A percentile compares a stretch with the other conserved stretches of the same genome.
phyloP scores from a whole-genome alignment of 1,140 invertebrate genomes.

The Pinna nobilis region DNA sequence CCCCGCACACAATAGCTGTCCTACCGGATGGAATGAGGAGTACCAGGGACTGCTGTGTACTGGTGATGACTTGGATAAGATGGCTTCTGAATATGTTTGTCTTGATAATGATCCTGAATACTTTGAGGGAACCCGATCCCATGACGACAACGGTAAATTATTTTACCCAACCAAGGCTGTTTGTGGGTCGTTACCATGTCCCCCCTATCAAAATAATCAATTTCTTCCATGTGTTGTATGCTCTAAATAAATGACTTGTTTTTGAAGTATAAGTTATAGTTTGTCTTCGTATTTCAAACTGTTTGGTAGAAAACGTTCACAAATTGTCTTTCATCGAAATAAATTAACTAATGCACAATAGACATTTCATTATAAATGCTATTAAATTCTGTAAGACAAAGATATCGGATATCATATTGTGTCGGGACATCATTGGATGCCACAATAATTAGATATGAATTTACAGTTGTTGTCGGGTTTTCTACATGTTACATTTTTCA shows the following conservation, averaged over 20 bases:
- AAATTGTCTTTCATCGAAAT: too few relatives aligned
- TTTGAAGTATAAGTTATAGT: too few relatives aligned
- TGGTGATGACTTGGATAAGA: not conserved
- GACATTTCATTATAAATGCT: too few relatives aligned
- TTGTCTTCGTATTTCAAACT: too few relatives aligned
- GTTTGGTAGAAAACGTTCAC: too few relatives aligned
- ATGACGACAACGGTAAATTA: slow-evolving; percentile 23
- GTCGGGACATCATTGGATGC: too few relatives aligned
- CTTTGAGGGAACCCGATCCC: not conserved
- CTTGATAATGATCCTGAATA: slow-evolving; percentile 5
- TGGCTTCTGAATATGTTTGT: slow-evolving; percentile 27
- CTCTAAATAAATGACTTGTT: slow-evolving; percentile 9
- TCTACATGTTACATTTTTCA: too few relatives aligned
- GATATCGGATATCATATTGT: too few relatives aligned
- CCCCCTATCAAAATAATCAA: not conserved
- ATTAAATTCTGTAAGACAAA: too few relatives aligned
- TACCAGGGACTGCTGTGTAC: slow-evolving; percentile 20
- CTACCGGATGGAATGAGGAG: slow-evolving; percentile 6
- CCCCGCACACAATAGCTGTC: slow-evolving; percentile 13
- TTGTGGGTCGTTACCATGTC: slow-evolving; percentile 26
- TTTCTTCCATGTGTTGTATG: slow-evolving; percentile 8
- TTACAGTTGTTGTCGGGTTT: too few relatives aligned
- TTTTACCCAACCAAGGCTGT: slow-evolving; percentile 21
- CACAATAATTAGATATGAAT: too few relatives aligned
- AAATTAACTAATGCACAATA: too few relatives aligned